Conservation (phyloP, 2,888 invertebrate species). For the Eristalinus aeneus region DNA sequence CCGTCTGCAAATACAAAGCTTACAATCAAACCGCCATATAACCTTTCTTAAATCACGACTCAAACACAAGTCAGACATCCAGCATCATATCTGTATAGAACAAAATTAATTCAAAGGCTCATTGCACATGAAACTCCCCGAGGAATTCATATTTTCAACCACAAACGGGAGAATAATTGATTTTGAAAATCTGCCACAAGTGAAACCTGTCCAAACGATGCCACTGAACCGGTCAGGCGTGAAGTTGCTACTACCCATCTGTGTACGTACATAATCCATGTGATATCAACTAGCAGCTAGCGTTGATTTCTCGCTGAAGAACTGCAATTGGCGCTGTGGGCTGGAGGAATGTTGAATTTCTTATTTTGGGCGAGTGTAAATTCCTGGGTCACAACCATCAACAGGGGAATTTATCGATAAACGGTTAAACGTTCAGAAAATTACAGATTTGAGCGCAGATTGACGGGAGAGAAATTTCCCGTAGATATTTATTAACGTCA, state of each 20-base stretch:
- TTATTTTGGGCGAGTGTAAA: neutral
- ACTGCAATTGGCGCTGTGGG: neutral
- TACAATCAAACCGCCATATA: too few relatives aligned
- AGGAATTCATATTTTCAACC: neutral
- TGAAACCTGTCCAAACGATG: neutral
- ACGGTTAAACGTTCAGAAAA: neutral
- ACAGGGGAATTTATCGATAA: neutral
- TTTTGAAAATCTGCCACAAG: neutral
- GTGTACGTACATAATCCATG: neutral
- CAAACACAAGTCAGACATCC: too few relatives aligned
- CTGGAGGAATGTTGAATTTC: neutral
- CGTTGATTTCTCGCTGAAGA: neutral
- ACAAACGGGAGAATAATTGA: neutral
- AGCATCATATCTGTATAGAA: too few relatives aligned
- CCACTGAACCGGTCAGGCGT: neutral
- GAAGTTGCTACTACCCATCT: neutral
- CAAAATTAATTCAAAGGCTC: too few relatives aligned
- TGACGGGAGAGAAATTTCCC: neutral
- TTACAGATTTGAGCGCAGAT: neutral
- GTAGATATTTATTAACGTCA: too few relatives aligned
- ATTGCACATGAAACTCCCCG: neutral
- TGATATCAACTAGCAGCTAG: neutral
- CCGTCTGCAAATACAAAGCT: too few relatives aligned
- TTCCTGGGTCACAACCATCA: neutral
- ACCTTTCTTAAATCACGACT: too few relatives aligned